Evolutionary conservation across 1,140 invertebrate genomes (phyloP).

Genomic region (Tigriopus japonicus): DNA sequence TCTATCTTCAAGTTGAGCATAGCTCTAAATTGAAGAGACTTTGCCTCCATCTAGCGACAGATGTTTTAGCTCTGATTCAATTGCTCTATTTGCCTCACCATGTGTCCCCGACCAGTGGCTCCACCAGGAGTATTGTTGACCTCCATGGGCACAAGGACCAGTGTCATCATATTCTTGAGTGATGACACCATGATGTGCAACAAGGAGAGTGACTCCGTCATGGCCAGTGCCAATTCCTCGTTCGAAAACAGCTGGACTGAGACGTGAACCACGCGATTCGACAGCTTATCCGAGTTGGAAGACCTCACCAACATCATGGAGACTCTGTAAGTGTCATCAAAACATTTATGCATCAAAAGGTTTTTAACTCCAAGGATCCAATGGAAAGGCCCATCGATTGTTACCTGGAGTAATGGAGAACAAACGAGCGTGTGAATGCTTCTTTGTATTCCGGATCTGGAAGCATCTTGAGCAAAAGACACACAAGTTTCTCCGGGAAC

Average conservation of each 20-base stretch:
- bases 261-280: conserved; percentile 88
- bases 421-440: conserved; percentile 77
- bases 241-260: conserved; percentile 90
- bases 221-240: conserved; percentile 64
- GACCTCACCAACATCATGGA: conserved; percentile 71
- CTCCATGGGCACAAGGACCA: conserved; percentile 65
- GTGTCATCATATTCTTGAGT: conserved; percentile 78
- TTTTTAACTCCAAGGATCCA: too few species aligned
- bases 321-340: too few species aligned
- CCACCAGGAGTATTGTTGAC: conserved; percentile 38
- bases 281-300: conserved; percentile 66
- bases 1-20: too few species aligned
- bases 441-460: conserved; percentile 91
- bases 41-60: too few species aligned
- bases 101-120: too few species aligned
- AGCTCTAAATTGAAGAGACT: too few species aligned
- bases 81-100: too few species aligned
- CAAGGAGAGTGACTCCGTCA: conserved; percentile 71
- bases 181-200: conserved; percentile 86
- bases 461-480: conserved; percentile 82
- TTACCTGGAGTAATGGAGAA: conserved; percentile 62
- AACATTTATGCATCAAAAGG: too few species aligned
- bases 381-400: too few species aligned
- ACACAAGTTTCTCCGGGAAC: conserved; percentile 90
- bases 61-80: too few species aligned